Percentiles rank a stretch among this genome's conserved stretches.
phyloP scores from a whole-genome alignment of 2,888 invertebrate species.

The Ichneumoninae sp. region DNA sequence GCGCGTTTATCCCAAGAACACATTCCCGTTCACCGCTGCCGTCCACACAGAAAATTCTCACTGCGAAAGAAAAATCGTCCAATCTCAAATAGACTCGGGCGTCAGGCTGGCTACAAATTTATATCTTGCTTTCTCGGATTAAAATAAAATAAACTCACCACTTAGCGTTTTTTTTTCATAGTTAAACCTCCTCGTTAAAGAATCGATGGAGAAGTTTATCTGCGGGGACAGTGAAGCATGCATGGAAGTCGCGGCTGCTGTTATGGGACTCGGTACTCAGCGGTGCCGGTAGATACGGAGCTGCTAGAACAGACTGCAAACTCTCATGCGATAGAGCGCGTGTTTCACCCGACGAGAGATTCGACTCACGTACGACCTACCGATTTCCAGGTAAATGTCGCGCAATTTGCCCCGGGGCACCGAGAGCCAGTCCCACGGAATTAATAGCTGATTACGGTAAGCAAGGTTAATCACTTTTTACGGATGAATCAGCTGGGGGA shows the following conservation, averaged over 20 bases:
- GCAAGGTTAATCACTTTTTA: constrained; percentile 82
- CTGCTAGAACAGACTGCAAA: constrained; percentile 23
- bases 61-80: neutral
- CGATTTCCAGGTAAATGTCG: constrained; percentile 82
- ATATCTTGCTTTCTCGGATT: neutral
- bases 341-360: constrained; percentile 70
- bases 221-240: neutral
- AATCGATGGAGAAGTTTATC: constrained; percentile 25
- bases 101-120: constrained; percentile 2
- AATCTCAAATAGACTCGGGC: neutral
- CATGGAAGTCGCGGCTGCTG: neutral
- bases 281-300: constrained; percentile 3
- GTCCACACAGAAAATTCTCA: neutral
- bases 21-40: neutral
- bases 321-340: constrained; percentile 40
- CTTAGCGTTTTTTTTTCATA: neutral
- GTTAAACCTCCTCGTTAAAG: constrained; percentile 23
- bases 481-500: constrained; percentile 77
- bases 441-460: constrained; percentile 83
- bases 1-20: neutral
- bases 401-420: constrained; percentile 78
- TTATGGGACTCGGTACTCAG: constrained; percentile 9
- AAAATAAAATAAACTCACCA: neutral
- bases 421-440: constrained; percentile 80
- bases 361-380: constrained; percentile 80